These are phyloP conservation scores for Sphecodes monilicornis DNA, from an alignment of 2,888 invertebrate species.

Conservation along the genomic window DNA sequence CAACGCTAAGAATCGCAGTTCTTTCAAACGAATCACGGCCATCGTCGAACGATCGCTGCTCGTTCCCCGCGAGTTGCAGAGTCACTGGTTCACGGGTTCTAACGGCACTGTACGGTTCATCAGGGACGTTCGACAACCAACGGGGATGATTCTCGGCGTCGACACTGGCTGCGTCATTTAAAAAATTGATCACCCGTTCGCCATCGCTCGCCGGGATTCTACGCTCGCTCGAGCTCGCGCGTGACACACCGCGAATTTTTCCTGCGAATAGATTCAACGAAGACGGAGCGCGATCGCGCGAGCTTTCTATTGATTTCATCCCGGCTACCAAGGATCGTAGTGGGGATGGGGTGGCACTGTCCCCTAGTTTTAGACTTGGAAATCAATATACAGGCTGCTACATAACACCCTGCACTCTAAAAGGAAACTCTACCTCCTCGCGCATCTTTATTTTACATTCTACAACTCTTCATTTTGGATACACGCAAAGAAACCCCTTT, in stretches of 20 bases:
- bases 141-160: not conserved
- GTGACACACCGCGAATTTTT: constrained; percentile 44
- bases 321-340: constrained; percentile 69
- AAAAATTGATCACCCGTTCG: constrained; percentile 12
- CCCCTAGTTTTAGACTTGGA: constrained; percentile 37
- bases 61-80: not conserved
- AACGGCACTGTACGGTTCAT: not conserved
- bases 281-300: constrained; percentile 70
- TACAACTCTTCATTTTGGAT: not conserved
- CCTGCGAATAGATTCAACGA: constrained; percentile 61
- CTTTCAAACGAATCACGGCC: constrained; percentile 44
- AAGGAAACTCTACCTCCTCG: not conserved
- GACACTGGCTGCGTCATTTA: constrained; percentile 24
- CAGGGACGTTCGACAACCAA: not conserved
- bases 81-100: constrained; percentile 20
- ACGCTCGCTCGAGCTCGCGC: constrained; percentile 30
- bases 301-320: constrained; percentile 80
- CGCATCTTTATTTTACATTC: not conserved
- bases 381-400: constrained; percentile 55
- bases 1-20: constrained; percentile 43
- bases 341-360: constrained; percentile 68
- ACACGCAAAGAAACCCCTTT: not conserved
- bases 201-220: constrained; percentile 34
- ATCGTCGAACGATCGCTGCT: constrained; percentile 43
- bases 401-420: not conserved